These are phyloP conservation scores for Schlechtendalia chinensis DNA, from an alignment of 1,140 invertebrate species.

Conservation along the genomic window DNA sequence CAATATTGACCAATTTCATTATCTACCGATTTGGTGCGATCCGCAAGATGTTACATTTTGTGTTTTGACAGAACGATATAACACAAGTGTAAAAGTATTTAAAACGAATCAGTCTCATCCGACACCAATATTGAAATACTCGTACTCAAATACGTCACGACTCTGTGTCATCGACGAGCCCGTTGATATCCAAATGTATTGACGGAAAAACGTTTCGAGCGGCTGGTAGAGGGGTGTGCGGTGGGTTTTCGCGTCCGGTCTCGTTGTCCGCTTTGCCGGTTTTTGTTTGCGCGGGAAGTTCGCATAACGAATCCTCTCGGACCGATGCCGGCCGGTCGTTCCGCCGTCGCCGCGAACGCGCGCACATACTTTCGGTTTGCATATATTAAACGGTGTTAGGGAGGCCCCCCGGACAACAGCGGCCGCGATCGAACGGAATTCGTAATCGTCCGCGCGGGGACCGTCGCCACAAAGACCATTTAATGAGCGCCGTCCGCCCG, in stretches of 20 bases:
- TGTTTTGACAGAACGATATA: too few relatives aligned
- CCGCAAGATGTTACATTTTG: too few relatives aligned
- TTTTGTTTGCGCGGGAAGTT: constrained; percentile 29
- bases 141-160: too few relatives aligned
- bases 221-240: background rate
- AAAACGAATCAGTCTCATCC: too few relatives aligned
- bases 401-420: constrained; percentile 20
- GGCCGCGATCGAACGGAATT: constrained; percentile 39
- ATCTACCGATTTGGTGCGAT: too few relatives aligned
- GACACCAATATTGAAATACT: too few relatives aligned
- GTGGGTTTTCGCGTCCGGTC: background rate
- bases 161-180: background rate
- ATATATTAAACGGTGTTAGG: constrained; percentile 38
- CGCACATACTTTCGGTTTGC: constrained; percentile 45
- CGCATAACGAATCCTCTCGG: constrained; percentile 36
- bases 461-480: background rate
- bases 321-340: too few relatives aligned
- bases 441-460: constrained; percentile 13
- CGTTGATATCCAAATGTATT: background rate
- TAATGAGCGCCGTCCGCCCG: background rate
- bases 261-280: constrained; percentile 20
- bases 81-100: too few relatives aligned
- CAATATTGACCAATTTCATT: too few relatives aligned
- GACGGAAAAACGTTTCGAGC: background rate
- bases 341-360: background rate